phyloP scores from a whole-genome alignment of 1,140 invertebrate genomes.

The Akabosia matsudoensis region DNA sequence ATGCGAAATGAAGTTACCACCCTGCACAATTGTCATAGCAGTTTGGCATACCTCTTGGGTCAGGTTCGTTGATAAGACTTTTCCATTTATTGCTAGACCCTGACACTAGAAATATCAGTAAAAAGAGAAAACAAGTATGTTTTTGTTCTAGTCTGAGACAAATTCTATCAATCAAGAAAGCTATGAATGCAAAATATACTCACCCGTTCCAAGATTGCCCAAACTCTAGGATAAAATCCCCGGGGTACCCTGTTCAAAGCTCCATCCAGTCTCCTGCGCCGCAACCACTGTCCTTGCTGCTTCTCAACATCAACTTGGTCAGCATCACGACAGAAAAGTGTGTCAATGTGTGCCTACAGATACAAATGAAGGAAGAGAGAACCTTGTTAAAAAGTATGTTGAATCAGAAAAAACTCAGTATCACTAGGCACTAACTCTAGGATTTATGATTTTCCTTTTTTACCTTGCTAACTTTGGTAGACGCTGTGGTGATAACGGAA shows the following conservation, averaged over 20 bases:
- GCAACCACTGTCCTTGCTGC: constrained; percentile 93
- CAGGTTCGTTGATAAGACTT: constrained; percentile 80
- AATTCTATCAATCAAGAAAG: neutral
- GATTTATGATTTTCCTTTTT: constrained; percentile 6
- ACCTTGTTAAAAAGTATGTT: neutral
- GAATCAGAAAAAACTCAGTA: neutral
- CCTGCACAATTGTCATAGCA: neutral
- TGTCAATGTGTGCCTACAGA: constrained; percentile 40
- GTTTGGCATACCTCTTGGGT: constrained; percentile 71
- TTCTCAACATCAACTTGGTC: constrained; percentile 63
- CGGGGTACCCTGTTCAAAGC: constrained; percentile 93
- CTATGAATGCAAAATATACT: constrained; percentile 34
- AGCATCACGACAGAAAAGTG: constrained; percentile 41
- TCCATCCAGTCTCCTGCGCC: constrained; percentile 88
- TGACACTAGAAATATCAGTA: constrained; percentile 68
- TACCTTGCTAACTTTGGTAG: constrained; percentile 75
- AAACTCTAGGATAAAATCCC: constrained; percentile 93
- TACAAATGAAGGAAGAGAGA: neutral
- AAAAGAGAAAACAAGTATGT: constrained; percentile 23
- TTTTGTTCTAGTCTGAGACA: neutral
- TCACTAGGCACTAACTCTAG: neutral
- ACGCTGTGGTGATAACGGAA: constrained; percentile 80
- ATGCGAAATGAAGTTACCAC: neutral
- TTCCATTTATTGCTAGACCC: constrained; percentile 83
- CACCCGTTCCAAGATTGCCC: constrained; percentile 85